These are phyloP conservation scores for Paracentrotus lividus DNA, from an alignment of 53 echinoderm and acorn worm species.

Conservation along the genomic window DNA sequence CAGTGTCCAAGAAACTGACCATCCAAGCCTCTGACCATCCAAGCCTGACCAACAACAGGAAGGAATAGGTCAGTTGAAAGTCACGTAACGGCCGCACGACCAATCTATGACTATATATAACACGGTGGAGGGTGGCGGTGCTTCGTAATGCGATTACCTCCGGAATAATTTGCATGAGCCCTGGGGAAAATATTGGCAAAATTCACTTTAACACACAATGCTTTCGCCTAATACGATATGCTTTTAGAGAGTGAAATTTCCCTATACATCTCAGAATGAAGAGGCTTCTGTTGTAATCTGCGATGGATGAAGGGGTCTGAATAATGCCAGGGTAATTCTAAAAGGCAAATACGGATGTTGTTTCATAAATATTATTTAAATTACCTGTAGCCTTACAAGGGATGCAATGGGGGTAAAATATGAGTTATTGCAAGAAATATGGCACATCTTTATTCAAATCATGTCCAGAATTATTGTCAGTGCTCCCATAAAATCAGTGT, in stretches of 20 bases:
- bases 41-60: background rate
- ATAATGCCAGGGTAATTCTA: background rate
- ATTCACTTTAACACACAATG: slow-evolving; percentile 48
- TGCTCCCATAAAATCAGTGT: too few relatives aligned
- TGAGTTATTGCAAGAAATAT: background rate
- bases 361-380: background rate
- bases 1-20: slow-evolving; percentile 21
- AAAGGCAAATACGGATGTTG: background rate
- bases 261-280: background rate
- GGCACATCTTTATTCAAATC: background rate
- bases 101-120: slow-evolving; percentile 25
- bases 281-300: background rate
- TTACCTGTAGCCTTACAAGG: background rate
- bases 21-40: background rate
- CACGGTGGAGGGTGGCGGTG: background rate
- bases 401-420: background rate
- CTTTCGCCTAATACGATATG: background rate
- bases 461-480: too few relatives aligned
- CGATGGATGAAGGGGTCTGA: background rate
- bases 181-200: slow-evolving; percentile 31
- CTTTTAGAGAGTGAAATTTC: slow-evolving; percentile 4
- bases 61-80: slow-evolving; percentile 28
- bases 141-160: slow-evolving; percentile 37
- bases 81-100: background rate
- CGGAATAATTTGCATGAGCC: slow-evolving; percentile 38